Evolutionary conservation across 2,888 invertebrate genomes (phyloP).

Genomic region (Zeuzera pyrina): DNA sequence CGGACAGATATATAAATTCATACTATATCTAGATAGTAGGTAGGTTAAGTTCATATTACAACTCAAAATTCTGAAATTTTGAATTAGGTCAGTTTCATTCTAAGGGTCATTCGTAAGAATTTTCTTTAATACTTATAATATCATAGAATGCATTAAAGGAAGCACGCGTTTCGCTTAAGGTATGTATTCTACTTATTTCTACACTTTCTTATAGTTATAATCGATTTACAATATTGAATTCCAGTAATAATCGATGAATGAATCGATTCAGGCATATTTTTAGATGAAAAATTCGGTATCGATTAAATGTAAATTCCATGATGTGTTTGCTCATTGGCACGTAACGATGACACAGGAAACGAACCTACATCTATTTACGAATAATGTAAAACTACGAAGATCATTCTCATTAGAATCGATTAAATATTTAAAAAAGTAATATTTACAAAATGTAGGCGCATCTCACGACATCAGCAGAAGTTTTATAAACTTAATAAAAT

Average conservation of each 20-base stretch:
- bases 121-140: no score
- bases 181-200: constrained; percentile 31
- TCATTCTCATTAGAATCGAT: constrained; percentile 45
- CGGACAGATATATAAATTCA: no score
- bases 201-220: constrained; percentile 45
- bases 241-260: not conserved
- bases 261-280: not conserved
- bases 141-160: constrained; percentile 49
- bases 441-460: constrained; percentile 38
- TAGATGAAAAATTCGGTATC: not conserved
- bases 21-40: no score
- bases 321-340: constrained; percentile 55
- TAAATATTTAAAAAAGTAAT: constrained; percentile 27
- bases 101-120: no score
- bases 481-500: constrained; percentile 32
- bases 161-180: constrained; percentile 57
- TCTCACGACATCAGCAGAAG: constrained; percentile 31
- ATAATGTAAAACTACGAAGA: constrained; percentile 49
- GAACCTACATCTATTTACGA: constrained; percentile 32
- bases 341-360: constrained; percentile 62
- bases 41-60: no score
- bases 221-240: constrained; percentile 20
- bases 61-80: no score
- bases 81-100: no score
- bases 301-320: not conserved